Evolutionary conservation across 2,113 vertebrate species (phyloP).

Genomic region (Hemiscyllium ocellatum): DNA sequence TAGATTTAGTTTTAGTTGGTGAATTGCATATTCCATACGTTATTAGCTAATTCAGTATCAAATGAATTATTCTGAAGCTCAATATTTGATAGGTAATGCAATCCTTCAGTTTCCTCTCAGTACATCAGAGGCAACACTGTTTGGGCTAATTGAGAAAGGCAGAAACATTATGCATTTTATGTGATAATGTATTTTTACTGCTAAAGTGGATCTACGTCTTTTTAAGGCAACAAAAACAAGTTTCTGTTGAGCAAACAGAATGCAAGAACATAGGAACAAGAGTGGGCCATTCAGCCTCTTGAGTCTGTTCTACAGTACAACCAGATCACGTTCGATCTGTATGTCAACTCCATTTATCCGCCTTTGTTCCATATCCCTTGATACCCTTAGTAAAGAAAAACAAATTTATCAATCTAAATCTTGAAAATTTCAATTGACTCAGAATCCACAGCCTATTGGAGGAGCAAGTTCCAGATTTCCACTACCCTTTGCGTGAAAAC

Average conservation of each 20-base stretch:
- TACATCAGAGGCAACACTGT: neutral
- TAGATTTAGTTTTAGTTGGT: neutral
- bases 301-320: neutral
- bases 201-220: neutral
- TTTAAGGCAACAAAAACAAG: neutral
- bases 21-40: neutral
- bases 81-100: neutral
- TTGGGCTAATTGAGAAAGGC: neutral
- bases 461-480: neutral
- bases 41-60: neutral
- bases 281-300: neutral
- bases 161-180: neutral
- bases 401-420: neutral
- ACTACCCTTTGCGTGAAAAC: neutral
- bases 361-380: neutral
- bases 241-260: neutral
- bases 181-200: neutral
- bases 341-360: neutral
- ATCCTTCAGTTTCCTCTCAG: neutral
- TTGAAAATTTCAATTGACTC: neutral
- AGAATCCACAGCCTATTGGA: neutral
- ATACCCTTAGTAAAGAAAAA: neutral
- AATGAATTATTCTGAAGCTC: neutral
- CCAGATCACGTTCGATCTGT: neutral
- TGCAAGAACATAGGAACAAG: neutral